Percentiles rank a stretch among this genome's conserved stretches.
These are phyloP conservation scores for Stenurella melanura DNA, from an alignment of 2,888 invertebrate species.

Conservation along the genomic window DNA sequence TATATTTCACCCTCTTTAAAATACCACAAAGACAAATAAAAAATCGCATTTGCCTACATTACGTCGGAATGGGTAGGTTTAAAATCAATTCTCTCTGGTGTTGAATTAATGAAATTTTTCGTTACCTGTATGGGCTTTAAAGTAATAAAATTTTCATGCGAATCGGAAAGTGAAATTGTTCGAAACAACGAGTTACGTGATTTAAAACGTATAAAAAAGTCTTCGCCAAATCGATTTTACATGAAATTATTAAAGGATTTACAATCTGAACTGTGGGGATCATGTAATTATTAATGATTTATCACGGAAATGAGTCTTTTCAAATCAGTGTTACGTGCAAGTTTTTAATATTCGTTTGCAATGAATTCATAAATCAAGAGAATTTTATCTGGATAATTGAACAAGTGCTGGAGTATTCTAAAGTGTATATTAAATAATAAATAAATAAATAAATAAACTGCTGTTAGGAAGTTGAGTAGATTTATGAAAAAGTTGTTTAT, in stretches of 20 bases:
- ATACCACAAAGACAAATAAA: slow-evolving; percentile 13
- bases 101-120: slow-evolving; percentile 31
- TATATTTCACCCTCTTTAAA: background rate
- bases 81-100: slow-evolving; percentile 26
- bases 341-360: background rate
- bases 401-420: background rate
- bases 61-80: slow-evolving; percentile 4
- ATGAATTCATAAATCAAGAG: background rate
- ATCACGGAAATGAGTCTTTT: slow-evolving; percentile 11
- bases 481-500: too few relatives aligned
- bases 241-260: slow-evolving; percentile 30
- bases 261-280: slow-evolving; percentile 6
- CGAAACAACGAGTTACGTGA: slow-evolving; percentile 25
- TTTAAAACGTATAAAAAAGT: slow-evolving; percentile 9
- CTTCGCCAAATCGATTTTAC: background rate
- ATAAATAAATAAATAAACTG: too few relatives aligned
- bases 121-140: slow-evolving; percentile 21
- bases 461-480: too few relatives aligned
- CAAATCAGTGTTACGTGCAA: background rate
- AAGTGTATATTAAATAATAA: background rate
- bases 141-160: slow-evolving; percentile 23
- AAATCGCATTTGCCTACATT: slow-evolving; percentile 15
- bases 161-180: slow-evolving; percentile 28
- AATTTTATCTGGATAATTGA: background rate
- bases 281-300: slow-evolving; percentile 16